Evolutionary conservation across 1,140 invertebrate genomes (phyloP), one percentile per base, ranked within the genome.

Genomic region (Drosophila suzukii): DNA sequence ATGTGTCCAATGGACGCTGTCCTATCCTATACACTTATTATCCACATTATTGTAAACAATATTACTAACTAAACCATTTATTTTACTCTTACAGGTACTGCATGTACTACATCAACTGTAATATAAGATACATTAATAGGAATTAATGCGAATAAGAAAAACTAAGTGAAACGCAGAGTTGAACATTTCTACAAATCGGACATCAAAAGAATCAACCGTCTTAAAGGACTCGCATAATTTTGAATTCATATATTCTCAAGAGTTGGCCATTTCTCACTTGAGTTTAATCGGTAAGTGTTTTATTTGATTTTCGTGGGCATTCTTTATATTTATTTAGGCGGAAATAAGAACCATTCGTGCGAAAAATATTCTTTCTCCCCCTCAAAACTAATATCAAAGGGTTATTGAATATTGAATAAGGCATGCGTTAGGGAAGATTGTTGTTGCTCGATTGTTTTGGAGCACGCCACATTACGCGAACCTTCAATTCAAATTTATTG

Each of bases 301-400:
- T 47, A 53, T 43, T 39, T 24, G 24, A 44, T n/a, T 50, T 57
- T 56, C 51, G 50, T 51, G 20, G 50, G 47, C 67, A 72, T 76
- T 66, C 34, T 58, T 56, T 55, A 58, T n/a, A 88, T 82, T 75
- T 57, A 70, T 76, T 79, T 62, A 59, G 38, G 62, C 75, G 47
- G 49, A 56, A 44, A 24, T 38, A 41, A 27, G 44, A 76, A 15
- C 38, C 56, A 77, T 50, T 63, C 83, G 83, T 83, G 79, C 72
- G 76, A 53, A 32, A 88, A 86, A 70, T 83, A 77, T 86, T 71
- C 53, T 27, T 68, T 66, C 81, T 53, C 53, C 74, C 78, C 56
- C 61, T 38, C 24, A 38, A 61, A 58, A 44, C 46, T 46, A 47
- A 77, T 67, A 65, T 67, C 17, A 49, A 82, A 79, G 66, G 75